Percentiles rank a stretch among this genome's conserved stretches.
Evolutionary conservation across 2,888 invertebrate genomes (phyloP).

Genomic region (Tetheella fluctuosa): DNA sequence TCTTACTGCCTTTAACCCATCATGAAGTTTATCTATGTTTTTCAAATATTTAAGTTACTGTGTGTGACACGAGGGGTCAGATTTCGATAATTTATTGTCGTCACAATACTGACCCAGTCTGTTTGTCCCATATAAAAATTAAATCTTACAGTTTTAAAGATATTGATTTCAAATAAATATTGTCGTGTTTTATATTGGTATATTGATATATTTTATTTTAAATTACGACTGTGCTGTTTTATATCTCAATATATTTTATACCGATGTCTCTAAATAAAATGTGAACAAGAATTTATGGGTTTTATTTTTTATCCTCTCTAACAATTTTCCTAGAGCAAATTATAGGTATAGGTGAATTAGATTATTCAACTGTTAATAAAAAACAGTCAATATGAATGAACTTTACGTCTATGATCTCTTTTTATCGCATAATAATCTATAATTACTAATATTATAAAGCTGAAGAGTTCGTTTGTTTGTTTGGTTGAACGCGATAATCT

Average conservation of each 20-base stretch:
- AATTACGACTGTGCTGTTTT: conserved; percentile 82
- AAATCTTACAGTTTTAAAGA: conserved; percentile 38
- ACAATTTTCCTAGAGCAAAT: no score
- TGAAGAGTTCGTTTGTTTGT: no score
- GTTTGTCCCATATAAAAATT: conserved; percentile 32
- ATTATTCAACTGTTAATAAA: no score
- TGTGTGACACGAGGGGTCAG: background rate
- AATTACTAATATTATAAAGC: no score
- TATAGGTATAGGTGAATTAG: no score
- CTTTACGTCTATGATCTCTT: no score
- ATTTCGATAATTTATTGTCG: background rate
- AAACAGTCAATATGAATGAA: no score
- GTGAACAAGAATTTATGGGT: conserved; percentile 57
- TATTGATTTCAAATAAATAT: conserved; percentile 45
- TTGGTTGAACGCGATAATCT: no score
- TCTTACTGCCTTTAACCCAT: conserved; percentile 3
- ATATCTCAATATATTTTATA: conserved; percentile 84
- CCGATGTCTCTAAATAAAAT: conserved; percentile 83
- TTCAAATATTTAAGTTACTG: conserved; percentile 24
- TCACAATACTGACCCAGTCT: conserved; percentile 26
- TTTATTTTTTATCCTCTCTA: conserved; percentile 25
- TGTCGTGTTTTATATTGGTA: conserved; percentile 63
- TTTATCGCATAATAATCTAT: no score
- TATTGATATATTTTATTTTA: conserved; percentile 74
- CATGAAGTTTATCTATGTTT: conserved; percentile 18